phyloP scores from a whole-genome alignment of 2,888 invertebrate genomes.

The Cheilosia grossa region DNA sequence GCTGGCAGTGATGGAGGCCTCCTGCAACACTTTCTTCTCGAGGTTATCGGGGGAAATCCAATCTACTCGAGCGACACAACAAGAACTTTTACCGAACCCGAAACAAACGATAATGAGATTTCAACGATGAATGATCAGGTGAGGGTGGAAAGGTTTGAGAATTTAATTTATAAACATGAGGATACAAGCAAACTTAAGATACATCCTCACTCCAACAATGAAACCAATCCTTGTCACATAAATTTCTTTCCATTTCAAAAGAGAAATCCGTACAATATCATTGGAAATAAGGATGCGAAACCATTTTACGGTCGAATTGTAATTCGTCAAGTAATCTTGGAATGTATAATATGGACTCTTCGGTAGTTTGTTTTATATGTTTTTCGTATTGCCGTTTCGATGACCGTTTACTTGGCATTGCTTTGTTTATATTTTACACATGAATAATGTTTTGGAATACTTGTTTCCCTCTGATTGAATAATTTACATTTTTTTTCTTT shows the following conservation, averaged over 20 bases:
- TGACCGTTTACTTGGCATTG: conserved; percentile 40
- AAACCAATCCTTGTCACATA: conserved; percentile 73
- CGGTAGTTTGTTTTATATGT: conserved; percentile 16
- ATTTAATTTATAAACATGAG: conserved; percentile 75
- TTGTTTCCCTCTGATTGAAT: conserved; percentile 66
- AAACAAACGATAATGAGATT: conserved; percentile 85
- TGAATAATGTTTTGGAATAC: conserved; percentile 58
- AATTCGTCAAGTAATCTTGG: conserved; percentile 74
- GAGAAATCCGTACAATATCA: conserved; percentile 71
- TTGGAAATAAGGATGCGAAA: conserved; percentile 73
- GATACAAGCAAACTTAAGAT: conserved; percentile 59
- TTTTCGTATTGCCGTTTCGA: conserved; percentile 1
- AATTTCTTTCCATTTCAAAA: conserved; percentile 74
- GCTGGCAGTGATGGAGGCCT: conserved; percentile 93
- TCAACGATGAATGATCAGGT: conserved; percentile 88
- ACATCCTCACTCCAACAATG: conserved; percentile 49
- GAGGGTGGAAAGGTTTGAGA: conserved; percentile 76
- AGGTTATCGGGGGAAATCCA: conserved; percentile 87
- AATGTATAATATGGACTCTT: conserved; percentile 57
- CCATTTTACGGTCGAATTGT: conserved; percentile 75
- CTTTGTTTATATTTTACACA: conserved; percentile 70
- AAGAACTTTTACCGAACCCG: conserved; percentile 80
- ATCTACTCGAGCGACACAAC: conserved; percentile 84
- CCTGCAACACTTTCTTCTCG: conserved; percentile 91
- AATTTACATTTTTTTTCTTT: conserved; percentile 44